Conservation (phyloP, 2,888 invertebrate genomes). For the Opisthograptis luteolata region DNA sequence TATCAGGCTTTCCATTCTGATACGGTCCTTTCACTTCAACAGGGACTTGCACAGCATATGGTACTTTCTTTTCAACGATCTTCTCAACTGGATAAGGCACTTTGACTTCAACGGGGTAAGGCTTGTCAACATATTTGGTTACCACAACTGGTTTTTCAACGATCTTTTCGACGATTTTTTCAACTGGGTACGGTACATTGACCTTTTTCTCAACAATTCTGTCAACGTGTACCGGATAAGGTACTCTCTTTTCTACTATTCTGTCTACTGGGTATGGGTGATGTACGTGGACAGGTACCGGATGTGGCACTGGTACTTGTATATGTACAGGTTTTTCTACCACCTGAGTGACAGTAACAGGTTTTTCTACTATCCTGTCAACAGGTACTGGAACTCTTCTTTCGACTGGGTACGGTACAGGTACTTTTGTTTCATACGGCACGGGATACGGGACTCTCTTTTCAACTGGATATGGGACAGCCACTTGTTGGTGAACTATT, state of each 20-base stretch:
- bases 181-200: constrained; percentile 75
- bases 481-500: constrained; percentile 53
- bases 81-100: constrained; percentile 61
- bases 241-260: constrained; percentile 78
- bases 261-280: constrained; percentile 81
- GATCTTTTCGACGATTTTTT: constrained; percentile 54
- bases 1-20: constrained; percentile 51
- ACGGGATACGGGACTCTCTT: constrained; percentile 55
- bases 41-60: constrained; percentile 83
- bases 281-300: constrained; percentile 65
- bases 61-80: constrained; percentile 81
- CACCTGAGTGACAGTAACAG: constrained; percentile 76
- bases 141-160: constrained; percentile 54
- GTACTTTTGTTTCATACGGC: constrained; percentile 64
- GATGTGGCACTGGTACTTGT: constrained; percentile 69
- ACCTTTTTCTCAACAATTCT: constrained; percentile 78
- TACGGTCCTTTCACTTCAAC: constrained; percentile 79
- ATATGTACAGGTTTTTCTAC: constrained; percentile 74
- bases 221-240: constrained; percentile 72
- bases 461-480: constrained; percentile 48
- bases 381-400: constrained; percentile 77
- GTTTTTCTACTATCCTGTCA: constrained; percentile 83
- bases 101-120: constrained; percentile 76
- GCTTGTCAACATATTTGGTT: constrained; percentile 36
- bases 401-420: constrained; percentile 81